Percentiles rank a stretch among this genome's conserved stretches.
Evolutionary conservation across 2,888 invertebrate species (phyloP).

Genomic region (Dasypogon diadema): DNA sequence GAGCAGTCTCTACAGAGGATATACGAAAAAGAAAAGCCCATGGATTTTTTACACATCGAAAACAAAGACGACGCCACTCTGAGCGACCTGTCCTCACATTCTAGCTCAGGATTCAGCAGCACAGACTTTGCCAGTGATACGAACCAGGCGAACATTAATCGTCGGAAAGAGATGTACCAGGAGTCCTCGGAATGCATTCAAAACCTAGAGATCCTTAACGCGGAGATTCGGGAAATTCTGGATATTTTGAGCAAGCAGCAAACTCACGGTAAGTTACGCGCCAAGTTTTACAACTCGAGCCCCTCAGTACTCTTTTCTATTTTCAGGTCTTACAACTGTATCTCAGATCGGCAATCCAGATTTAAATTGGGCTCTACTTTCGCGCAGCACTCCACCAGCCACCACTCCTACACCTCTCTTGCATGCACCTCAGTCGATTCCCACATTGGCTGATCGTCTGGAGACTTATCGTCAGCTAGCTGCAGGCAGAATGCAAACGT

Average conservation of each 20-base stretch:
- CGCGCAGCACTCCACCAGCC: constrained; percentile 43
- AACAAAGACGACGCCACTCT: constrained; percentile 74
- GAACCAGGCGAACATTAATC: constrained; percentile 63
- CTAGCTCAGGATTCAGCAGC: constrained; percentile 73
- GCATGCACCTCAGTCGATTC: constrained; percentile 66
- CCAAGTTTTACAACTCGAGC: too few species aligned
- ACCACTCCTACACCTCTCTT: constrained; percentile 56
- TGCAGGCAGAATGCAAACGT: constrained; percentile 69
- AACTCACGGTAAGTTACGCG: constrained; percentile 60
- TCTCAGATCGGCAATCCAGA: constrained; percentile 26
- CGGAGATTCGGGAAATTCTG: constrained; percentile 79
- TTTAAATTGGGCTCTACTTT: constrained; percentile 31
- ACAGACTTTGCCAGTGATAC: constrained; percentile 76
- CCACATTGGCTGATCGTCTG: constrained; percentile 70
- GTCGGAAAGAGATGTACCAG: constrained; percentile 70
- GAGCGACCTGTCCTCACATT: constrained; percentile 76
- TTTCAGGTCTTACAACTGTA: constrained; percentile 11
- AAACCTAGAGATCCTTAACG: constrained; percentile 77
- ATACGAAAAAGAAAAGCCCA: constrained; percentile 67
- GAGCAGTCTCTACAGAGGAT: constrained; percentile 79
- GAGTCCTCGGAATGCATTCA: constrained; percentile 79
- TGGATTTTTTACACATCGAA: constrained; percentile 62
- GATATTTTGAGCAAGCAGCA: constrained; percentile 75
- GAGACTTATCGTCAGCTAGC: constrained; percentile 72
- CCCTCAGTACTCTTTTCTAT: too few species aligned